Evolutionary conservation across 2,888 invertebrate genomes (phyloP).

Genomic region (Zaprionus obscuricornis): DNA sequence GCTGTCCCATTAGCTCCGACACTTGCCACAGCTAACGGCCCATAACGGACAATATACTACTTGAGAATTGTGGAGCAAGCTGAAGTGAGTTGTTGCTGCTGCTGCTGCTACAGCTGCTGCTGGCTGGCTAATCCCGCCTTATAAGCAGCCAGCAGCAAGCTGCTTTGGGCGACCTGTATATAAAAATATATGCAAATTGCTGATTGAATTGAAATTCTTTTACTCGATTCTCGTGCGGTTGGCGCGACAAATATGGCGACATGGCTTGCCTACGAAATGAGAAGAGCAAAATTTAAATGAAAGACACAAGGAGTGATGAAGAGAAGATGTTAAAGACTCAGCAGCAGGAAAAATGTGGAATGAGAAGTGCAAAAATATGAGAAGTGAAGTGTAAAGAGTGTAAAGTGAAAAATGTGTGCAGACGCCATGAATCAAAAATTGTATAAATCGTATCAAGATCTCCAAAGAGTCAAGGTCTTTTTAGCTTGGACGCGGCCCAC

Average conservation of each 20-base stretch:
- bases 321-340: neutral
- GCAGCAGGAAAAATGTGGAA: neutral
- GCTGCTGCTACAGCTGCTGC: slow-evolving; percentile 9
- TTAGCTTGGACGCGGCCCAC: slow-evolving; percentile 56
- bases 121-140: slow-evolving; percentile 58
- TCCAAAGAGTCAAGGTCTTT: slow-evolving; percentile 71
- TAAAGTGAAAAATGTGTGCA: slow-evolving; percentile 21
- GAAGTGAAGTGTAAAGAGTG: no score
- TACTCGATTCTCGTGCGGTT: slow-evolving; percentile 23
- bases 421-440: slow-evolving; percentile 71
- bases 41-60: slow-evolving; percentile 31
- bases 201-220: slow-evolving; percentile 64
- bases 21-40: slow-evolving; percentile 57
- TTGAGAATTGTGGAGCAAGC: neutral
- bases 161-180: slow-evolving; percentile 49
- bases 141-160: no score
- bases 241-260: slow-evolving; percentile 65
- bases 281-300: slow-evolving; percentile 5
- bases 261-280: slow-evolving; percentile 70
- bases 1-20: slow-evolving; percentile 70
- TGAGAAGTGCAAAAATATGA: no score
- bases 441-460: slow-evolving; percentile 72
- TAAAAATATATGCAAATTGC: slow-evolving; percentile 72
- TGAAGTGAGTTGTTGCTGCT: slow-evolving; percentile 7
- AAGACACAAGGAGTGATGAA: neutral